Base-by-base conservation (phyloP, 2,113 vertebrate species). In the Microtus ochrogaster region DNA sequence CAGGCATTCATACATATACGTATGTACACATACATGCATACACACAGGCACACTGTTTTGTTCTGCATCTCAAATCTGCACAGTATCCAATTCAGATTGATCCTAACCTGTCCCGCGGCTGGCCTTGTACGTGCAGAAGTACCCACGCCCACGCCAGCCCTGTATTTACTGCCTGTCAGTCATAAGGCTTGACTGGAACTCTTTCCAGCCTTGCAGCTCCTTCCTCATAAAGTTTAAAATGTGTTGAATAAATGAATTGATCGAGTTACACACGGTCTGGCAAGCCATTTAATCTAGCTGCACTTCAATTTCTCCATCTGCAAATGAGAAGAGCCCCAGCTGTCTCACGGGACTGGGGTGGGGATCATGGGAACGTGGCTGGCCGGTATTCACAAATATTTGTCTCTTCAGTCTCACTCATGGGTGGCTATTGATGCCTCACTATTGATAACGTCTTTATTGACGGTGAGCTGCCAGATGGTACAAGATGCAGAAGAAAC, bases 201-300 rank as follows among this genome's bases (percentile, higher is more conserved):
- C 21, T 47, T 41, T 41, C 33, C 58, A 55, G 72, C 74, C 16
- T 0, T 4, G 19, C 1, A 12, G 9, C 39, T 44, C 13, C 73
- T 94, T 61, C 12, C 61, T n/a, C 44, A 2, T 28, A 33, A 61
- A 74, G 70, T 72, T 88, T 61, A n/a, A 68, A 39, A 78, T 4
- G 73, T 73, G 55, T 66, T 83, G 90, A 91, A 89, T 88, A 79
- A 93, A 90, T 66, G 91, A 89, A 92, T 0, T 14, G 66, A 82
- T 77, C n/a, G 17, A 14, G 90, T 14, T 63, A 26, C 77, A 55
- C 70, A 74, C 28, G 81, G 49, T 9, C 22, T 12, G 22, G 66
- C n/a, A 24, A 85, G 61, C 81, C 66, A 0, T 30, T 91, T 65
- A 66, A 81, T 81, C 77, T 77, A 81, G 33, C 70, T 49, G 63